Base-by-base conservation (phyloP, 2,888 invertebrate genomes). In the Cylloceria caligata region DNA sequence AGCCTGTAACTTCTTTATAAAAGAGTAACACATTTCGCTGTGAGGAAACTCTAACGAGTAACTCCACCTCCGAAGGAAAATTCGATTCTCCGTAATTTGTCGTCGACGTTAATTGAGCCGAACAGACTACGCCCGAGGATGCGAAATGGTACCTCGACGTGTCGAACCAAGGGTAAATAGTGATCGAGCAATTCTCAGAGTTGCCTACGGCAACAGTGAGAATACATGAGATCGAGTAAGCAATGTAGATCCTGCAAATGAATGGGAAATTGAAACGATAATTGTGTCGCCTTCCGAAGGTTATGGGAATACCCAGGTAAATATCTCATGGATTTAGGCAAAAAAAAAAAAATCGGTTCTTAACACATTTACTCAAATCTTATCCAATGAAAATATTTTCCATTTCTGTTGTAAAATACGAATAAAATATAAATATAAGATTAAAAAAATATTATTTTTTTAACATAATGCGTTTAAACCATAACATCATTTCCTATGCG, bases 41-140 rank as follows among this genome's bases (percentile, higher is more conserved):
- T 9, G 30, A 39, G 42, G 52, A 69, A 74, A 72, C n/a, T 34
- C 30, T 24, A 45, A 45, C 24, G 27, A 11, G 9, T 27, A 60
- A 19, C 16, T 21, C 47, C 9, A 42, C 30, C 4, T 21, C 49
- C 42, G 49, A 42, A 68, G 81, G 86, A 88, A 86, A 89, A 89
- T 86, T 87, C 83, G 82, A 88, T 89, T 88, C 83, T 85, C 67
- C 72, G 83, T 85, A 87, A 89, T 89, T 88, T 84, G 84, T 85
- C 85, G 71, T 80, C 76, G 77, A 74, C 83, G 85, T 85, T 89
- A 89, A 89, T 89, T 87, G 88, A 85, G 60, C 78, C 80, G 85
- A 82, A 69, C 68, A 72, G 76, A 62, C 49, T 57, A 27, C 19
- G 55, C 83, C 83, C 84, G 85, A 83, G 86, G 75, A 64, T 30